A percentile compares a stretch with the other conserved stretches of the same genome.
phyloP scores from a whole-genome alignment of 2,113 vertebrate genomes.

The Mobula birostris region DNA sequence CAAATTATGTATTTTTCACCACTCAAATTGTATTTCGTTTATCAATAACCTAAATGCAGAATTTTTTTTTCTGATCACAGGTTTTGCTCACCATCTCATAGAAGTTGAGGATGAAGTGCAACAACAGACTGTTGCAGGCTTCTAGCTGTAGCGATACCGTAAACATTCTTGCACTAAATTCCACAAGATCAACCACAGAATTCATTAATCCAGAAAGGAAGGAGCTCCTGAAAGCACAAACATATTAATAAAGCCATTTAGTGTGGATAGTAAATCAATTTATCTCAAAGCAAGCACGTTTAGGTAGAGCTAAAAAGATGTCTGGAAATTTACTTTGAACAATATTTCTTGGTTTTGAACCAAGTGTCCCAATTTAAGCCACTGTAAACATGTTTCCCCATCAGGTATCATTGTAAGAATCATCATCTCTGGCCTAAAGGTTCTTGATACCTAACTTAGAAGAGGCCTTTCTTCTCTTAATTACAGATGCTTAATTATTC shows the following conservation, averaged over 20 bases:
- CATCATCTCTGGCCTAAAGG: not conserved
- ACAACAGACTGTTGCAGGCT: constrained; percentile 60
- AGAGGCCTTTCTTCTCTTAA: not conserved
- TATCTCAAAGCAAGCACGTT: not conserved
- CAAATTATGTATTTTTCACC: not conserved
- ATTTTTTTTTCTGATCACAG: not conserved
- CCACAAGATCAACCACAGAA: constrained; percentile 65
- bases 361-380: not conserved
- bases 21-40: not conserved
- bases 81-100: constrained; percentile 70
- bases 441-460: not conserved
- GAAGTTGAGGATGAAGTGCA: constrained; percentile 80
- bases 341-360: too few relatives aligned
- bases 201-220: constrained; percentile 66
- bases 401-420: not conserved
- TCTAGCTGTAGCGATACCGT: constrained; percentile 67
- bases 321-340: not conserved
- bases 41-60: not conserved
- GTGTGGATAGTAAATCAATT: not conserved
- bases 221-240: constrained; percentile 63
- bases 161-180: constrained; percentile 70
- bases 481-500: not conserved
- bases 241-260: not conserved
- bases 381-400: not conserved
- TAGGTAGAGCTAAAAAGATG: not conserved